phyloP scores from a whole-genome alignment of 2,113 vertebrate species.

The Phylloscopus trochilus region DNA sequence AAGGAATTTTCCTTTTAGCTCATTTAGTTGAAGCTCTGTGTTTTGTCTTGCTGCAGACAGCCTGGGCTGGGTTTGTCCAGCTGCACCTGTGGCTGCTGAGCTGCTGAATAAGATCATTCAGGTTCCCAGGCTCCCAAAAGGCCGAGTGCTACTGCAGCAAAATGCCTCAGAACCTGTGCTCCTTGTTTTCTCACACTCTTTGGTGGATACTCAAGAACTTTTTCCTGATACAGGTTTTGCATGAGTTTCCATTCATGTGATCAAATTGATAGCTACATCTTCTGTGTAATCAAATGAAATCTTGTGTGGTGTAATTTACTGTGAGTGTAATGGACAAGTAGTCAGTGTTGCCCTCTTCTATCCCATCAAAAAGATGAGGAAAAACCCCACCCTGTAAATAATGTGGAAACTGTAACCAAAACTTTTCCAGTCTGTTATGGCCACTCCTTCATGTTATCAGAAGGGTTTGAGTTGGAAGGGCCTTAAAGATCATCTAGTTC shows the following conservation, averaged over 20 bases:
- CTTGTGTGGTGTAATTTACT: no score
- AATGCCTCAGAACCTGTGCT: accelerated
- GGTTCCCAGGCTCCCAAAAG: accelerated
- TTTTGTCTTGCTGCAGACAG: not conserved
- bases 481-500: not conserved
- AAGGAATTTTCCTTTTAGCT: not conserved
- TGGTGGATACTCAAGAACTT: not conserved
- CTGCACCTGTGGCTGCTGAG: not conserved
- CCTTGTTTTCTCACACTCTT: accelerated
- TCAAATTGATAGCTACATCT: not conserved
- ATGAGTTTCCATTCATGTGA: not conserved
- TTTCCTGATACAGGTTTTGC: not conserved
- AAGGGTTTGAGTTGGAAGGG: not conserved
- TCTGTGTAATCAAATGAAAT: not conserved
- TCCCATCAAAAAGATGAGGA: not conserved
- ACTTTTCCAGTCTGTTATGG: not conserved
- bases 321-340: not conserved
- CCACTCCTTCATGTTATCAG: not conserved
- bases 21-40: not conserved
- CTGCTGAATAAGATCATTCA: not conserved
- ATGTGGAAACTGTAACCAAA: not conserved
- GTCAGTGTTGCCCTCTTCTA: not conserved
- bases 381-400: not conserved
- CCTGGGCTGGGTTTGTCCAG: not conserved
- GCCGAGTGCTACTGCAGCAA: not conserved